phyloP scores from a whole-genome alignment of 2,888 invertebrate genomes.

The Odontomyia ornata region DNA sequence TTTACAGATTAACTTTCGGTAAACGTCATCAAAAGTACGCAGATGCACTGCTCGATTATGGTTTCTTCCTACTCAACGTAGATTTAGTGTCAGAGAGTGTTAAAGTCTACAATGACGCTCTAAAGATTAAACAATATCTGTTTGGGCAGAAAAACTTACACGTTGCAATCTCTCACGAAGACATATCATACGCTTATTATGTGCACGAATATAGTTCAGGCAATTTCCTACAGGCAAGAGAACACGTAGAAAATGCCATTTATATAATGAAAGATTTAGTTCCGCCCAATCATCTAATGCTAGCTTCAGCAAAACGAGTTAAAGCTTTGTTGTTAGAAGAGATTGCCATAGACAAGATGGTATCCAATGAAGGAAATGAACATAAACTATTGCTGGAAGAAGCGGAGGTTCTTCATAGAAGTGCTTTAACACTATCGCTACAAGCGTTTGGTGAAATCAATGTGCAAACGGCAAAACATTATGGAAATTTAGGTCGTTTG shows the following conservation, averaged over 20 bases:
- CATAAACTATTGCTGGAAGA: slow-evolving; percentile 72
- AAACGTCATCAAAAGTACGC: slow-evolving; percentile 82
- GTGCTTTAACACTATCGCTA: slow-evolving; percentile 80
- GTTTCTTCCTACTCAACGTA: slow-evolving; percentile 88
- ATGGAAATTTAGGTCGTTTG: slow-evolving; percentile 91
- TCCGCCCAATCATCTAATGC: slow-evolving; percentile 82
- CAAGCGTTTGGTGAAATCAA: slow-evolving; percentile 91
- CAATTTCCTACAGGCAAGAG: slow-evolving; percentile 81
- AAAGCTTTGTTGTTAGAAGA: slow-evolving; percentile 94
- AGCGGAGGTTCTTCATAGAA: slow-evolving; percentile 85
- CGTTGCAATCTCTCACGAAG: slow-evolving; percentile 90
- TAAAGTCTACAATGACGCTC: slow-evolving; percentile 81
- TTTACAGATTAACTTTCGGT: slow-evolving; percentile 65
- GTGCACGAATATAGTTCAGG: slow-evolving; percentile 92
- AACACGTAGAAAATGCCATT: slow-evolving; percentile 85
- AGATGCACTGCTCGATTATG: slow-evolving; percentile 87
- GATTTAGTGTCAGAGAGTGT: slow-evolving; percentile 87
- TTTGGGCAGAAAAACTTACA: slow-evolving; percentile 87
- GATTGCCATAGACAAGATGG: slow-evolving; percentile 83
- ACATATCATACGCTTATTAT: slow-evolving; percentile 91
- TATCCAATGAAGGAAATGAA: slow-evolving; percentile 65
- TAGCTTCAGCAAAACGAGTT: slow-evolving; percentile 89
- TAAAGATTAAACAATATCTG: slow-evolving; percentile 76
- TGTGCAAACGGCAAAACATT: slow-evolving; percentile 95
- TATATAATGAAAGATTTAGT: slow-evolving; percentile 81